Conservation (phyloP, 2,113 vertebrate genomes). For the Lophius piscatorius region DNA sequence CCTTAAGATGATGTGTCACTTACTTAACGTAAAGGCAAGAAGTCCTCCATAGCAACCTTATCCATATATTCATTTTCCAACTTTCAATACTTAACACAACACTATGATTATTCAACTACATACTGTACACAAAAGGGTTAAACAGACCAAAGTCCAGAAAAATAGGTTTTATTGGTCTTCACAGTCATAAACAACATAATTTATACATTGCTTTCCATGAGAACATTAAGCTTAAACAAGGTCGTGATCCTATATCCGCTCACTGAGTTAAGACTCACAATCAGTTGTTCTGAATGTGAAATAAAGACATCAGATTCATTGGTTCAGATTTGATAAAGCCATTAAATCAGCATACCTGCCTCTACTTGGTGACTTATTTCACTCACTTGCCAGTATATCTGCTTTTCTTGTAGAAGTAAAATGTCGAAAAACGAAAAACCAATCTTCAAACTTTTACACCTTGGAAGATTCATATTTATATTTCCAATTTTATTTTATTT, state of each 20-base stretch:
- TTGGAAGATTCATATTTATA: background rate
- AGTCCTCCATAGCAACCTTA: background rate
- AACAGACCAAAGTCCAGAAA: slow-evolving; percentile 8
- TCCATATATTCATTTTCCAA: background rate
- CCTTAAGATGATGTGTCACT: no score
- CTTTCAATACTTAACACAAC: slow-evolving; percentile 10
- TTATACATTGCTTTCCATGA: slow-evolving; percentile 61
- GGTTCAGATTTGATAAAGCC: no score
- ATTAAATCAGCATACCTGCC: slow-evolving; percentile 2
- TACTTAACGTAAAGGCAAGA: no score
- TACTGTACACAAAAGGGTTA: slow-evolving; percentile 4
- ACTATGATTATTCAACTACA: background rate
- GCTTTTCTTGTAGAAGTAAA: background rate
- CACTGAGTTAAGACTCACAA: slow-evolving; percentile 9
- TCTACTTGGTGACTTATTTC: background rate
- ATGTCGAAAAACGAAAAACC: background rate
- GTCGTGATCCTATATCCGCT: slow-evolving; percentile 75
- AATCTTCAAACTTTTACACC: background rate
- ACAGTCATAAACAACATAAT: slow-evolving; percentile 37
- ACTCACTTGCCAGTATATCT: background rate
- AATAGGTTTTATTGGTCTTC: slow-evolving; percentile 3
- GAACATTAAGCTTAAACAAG: slow-evolving; percentile 66
- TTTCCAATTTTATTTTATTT: no score
- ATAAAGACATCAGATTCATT: slow-evolving; percentile 1
- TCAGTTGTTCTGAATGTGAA: slow-evolving; percentile 43